Evolutionary conservation across 2,797 vertebrate genomes (phyloP), one percentile per base, ranked within the genome.

Genomic region (Urophycis tenuis): DNA sequence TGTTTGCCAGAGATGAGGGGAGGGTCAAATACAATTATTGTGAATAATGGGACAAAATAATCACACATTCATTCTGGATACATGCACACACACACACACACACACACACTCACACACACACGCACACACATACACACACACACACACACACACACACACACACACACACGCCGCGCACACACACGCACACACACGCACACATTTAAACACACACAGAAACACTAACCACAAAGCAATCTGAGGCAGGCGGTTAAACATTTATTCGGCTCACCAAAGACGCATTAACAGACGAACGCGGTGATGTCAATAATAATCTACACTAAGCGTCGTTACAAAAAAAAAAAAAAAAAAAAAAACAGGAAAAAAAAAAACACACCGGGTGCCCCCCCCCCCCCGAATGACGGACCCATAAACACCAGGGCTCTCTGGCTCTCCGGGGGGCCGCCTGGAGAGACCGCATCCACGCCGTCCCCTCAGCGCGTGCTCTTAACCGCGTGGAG

Each of bases 21-120:
- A 81, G 79, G 88, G 89, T 93, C 90, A 91, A 88, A 89, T 79
- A 86, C 86, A 91, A 93, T 92, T 84, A 92, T 84, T 76, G 72
- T 85, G 79, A 89, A 83, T 81, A 79, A 82, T 88, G 84, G 85
- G 79, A 85, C 85, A 49, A 87, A 79, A 70, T 80, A 83, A 81
- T 78, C 71, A 69, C 75, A 74, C 25, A 19, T 15, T 45, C 4
- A 2, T 45, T 45, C 41, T 17, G 41, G 41, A 33, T 49, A 75
- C 36, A 77, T 74, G 74, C 17, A 72, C 39, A 75, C 19, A 60
- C 72, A 11, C 72, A 0, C 0, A 3, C 39, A 31, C 29, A 32
- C 29, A 33, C 30, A 14, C 30, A 33, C 31, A 32, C 14, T 2
- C 30, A 33, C 69, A 33, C 69, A 87, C 80, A 67, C 81, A 83